Conservation (phyloP, 2,888 invertebrate species). For the Steinernema hermaphroditum region DNA sequence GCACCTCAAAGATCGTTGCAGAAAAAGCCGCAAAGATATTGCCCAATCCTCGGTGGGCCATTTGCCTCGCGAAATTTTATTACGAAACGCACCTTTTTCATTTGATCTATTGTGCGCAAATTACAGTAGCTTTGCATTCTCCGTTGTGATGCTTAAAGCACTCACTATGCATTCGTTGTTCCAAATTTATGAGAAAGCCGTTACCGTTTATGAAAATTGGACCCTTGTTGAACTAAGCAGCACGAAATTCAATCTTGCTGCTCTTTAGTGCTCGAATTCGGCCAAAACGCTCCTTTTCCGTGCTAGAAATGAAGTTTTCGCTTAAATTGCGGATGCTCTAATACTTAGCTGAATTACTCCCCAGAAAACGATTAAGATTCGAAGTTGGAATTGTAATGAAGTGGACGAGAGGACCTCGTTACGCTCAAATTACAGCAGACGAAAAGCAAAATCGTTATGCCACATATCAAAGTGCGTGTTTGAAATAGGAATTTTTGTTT, state of each 20-base stretch:
- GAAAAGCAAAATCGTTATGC: background rate
- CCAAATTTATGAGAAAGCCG: too few species aligned
- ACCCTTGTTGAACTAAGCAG: too few species aligned
- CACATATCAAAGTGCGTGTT: background rate
- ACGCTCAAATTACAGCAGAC: background rate
- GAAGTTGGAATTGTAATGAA: slow-evolving; percentile 20
- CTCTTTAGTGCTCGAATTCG: background rate
- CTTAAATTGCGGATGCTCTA: background rate
- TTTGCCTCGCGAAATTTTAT: slow-evolving; percentile 19
- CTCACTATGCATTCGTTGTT: too few species aligned
- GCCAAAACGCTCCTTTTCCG: background rate
- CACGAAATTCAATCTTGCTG: background rate
- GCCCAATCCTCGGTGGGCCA: background rate
- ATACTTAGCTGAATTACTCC: background rate
- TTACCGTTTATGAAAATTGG: too few species aligned
- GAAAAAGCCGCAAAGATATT: background rate
- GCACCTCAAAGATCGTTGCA: background rate
- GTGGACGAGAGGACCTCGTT: slow-evolving; percentile 1
- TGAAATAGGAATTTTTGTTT: background rate
- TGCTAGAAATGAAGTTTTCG: slow-evolving; percentile 16
- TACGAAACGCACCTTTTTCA: slow-evolving; percentile 26
- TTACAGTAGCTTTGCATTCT: background rate
- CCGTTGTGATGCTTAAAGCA: too few species aligned
- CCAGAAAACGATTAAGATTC: slow-evolving; percentile 26
- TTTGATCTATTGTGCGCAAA: slow-evolving; percentile 3